Percentiles rank a stretch among this genome's conserved stretches.
Conservation (phyloP, 2,113 vertebrate genomes). For the Thoracochromis brauschi region DNA sequence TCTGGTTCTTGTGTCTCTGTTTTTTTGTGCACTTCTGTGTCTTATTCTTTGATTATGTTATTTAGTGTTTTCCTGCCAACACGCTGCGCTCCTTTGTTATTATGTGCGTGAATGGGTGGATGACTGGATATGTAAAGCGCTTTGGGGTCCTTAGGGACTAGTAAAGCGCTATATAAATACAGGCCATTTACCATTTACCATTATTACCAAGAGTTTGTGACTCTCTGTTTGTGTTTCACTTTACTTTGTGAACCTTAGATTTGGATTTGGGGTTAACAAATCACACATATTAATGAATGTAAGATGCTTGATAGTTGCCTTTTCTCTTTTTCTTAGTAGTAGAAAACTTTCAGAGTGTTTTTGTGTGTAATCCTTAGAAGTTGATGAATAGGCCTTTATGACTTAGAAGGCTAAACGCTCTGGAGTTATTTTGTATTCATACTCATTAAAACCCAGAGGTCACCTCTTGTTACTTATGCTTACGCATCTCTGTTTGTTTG, state of each 20-base stretch:
- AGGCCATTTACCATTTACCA: no score
- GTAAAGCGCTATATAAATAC: no score
- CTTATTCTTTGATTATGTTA: neutral
- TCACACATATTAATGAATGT: neutral
- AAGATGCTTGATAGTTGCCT: neutral
- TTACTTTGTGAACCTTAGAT: neutral
- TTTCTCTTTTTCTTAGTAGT: neutral
- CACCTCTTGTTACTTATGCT: neutral
- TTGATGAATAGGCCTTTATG: neutral
- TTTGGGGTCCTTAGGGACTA: no score
- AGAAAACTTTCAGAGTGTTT: neutral
- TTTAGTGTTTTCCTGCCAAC: neutral
- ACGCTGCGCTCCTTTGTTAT: neutral
- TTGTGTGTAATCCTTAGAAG: neutral
- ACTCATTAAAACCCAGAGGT: neutral
- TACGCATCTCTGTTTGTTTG: neutral
- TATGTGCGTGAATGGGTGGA: no score
- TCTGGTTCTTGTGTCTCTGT: neutral
- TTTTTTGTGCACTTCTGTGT: neutral
- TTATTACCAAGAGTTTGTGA: neutral
- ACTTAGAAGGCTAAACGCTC: neutral
- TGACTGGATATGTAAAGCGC: no score
- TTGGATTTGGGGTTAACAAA: neutral
- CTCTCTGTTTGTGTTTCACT: neutral
- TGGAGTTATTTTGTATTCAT: neutral